Conservation (phyloP, 2,113 vertebrate genomes). For the Nothobranchius kuhntae region DNA sequence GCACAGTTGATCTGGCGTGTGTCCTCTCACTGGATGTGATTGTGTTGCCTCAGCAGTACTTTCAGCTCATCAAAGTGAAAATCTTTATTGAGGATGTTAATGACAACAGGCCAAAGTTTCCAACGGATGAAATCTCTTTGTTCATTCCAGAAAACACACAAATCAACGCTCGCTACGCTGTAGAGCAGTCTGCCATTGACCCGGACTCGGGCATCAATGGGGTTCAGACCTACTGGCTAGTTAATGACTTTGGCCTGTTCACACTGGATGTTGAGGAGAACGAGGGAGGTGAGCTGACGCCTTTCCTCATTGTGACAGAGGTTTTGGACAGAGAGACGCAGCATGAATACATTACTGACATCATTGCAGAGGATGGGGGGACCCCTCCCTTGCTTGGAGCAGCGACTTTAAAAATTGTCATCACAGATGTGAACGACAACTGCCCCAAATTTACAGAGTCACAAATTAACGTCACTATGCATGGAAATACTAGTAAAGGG, state of each 20-base stretch:
- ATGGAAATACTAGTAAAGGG: slow-evolving; percentile 88
- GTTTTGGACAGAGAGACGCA: slow-evolving; percentile 88
- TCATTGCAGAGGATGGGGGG: slow-evolving; percentile 93
- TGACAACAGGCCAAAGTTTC: slow-evolving; percentile 91
- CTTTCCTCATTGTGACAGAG: slow-evolving; percentile 92
- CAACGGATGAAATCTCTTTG: slow-evolving; percentile 84
- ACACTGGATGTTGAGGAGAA: slow-evolving; percentile 95
- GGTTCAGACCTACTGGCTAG: slow-evolving; percentile 93
- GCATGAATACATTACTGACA: slow-evolving; percentile 89
- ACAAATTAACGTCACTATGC: slow-evolving; percentile 87
- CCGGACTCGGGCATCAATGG: slow-evolving; percentile 86
- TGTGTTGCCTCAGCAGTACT: slow-evolving; percentile 93
- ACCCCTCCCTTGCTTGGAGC: slow-evolving; percentile 88
- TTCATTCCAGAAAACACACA: slow-evolving; percentile 91
- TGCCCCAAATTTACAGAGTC: slow-evolving; percentile 89
- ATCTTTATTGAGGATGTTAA: slow-evolving; percentile 91
- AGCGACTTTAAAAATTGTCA: slow-evolving; percentile 89
- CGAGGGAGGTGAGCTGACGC: slow-evolving; percentile 91
- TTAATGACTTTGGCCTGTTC: slow-evolving; percentile 90
- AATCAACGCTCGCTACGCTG: slow-evolving; percentile 87
- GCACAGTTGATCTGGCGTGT: slow-evolving; percentile 77
- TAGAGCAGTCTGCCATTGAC: slow-evolving; percentile 92
- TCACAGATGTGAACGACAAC: slow-evolving; percentile 95
- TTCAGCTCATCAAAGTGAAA: slow-evolving; percentile 94
- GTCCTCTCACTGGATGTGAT: slow-evolving; percentile 90